phyloP scores from a whole-genome alignment of 2,113 vertebrate genomes.

The Phaethon lepturus region DNA sequence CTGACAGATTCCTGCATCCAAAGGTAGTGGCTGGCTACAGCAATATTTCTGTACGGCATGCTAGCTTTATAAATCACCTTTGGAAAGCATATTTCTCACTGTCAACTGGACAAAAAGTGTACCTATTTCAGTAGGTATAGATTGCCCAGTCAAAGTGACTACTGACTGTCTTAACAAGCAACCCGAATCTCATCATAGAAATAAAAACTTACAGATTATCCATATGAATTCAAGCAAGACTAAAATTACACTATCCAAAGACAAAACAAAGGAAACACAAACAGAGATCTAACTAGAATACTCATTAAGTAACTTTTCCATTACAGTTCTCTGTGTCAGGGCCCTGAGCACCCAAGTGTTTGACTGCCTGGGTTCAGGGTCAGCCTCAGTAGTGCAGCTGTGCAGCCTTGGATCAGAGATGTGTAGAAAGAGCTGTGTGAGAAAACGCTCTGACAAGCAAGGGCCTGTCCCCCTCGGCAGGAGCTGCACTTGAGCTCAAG shows the following conservation, averaged over 20 bases:
- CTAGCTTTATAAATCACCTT: neutral
- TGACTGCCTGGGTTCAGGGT: neutral
- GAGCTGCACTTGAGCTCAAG: neutral
- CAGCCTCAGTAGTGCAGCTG: neutral
- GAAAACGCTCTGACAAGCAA: neutral
- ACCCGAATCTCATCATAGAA: neutral
- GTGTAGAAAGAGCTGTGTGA: neutral
- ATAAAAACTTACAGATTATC: neutral
- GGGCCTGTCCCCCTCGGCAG: neutral
- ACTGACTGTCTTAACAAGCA: neutral
- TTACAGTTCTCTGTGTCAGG: neutral
- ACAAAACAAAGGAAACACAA: neutral
- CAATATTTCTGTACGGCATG: neutral
- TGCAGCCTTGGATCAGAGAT: neutral
- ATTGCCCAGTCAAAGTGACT: neutral
- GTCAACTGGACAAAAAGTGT: neutral
- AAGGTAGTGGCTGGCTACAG: neutral
- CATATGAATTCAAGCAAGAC: neutral
- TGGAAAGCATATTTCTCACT: neutral
- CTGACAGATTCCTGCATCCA: neutral
- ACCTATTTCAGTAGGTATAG: neutral
- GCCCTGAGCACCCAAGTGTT: fast-evolving
- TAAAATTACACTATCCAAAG: neutral
- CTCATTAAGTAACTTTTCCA: neutral
- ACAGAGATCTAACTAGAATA: neutral